Evolutionary conservation across 2,888 invertebrate species (phyloP).

Genomic region (Spodoptera exigua): DNA sequence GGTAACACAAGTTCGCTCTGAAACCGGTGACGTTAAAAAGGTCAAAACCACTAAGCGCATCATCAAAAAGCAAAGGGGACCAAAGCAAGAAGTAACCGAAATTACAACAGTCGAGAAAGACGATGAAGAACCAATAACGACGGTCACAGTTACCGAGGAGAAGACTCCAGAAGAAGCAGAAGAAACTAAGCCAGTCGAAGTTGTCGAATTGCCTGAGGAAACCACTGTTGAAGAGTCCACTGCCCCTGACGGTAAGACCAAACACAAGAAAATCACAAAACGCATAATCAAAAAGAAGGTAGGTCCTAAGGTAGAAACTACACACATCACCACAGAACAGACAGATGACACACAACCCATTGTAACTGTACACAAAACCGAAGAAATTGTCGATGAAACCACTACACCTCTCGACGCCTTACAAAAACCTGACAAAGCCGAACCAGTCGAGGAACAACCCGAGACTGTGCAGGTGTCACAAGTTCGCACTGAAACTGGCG

Average conservation of each 20-base stretch:
- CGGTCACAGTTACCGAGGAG: conserved; percentile 31
- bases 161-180: conserved; percentile 4
- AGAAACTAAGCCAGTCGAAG: conserved; percentile 14
- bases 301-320: too few species aligned
- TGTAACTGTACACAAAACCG: too few species aligned
- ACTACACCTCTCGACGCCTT: conserved; percentile 47
- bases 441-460: conserved; percentile 64
- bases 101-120: too few species aligned
- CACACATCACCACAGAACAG: too few species aligned
- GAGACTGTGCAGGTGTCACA: conserved; percentile 61
- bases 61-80: too few species aligned
- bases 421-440: conserved; percentile 37
- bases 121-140: conserved; percentile 53
- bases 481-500: conserved; percentile 55
- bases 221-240: conserved; percentile 71
- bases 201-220: conserved; percentile 59
- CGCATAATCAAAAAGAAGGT: too few species aligned
- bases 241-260: conserved; percentile 57
- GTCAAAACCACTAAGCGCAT: too few species aligned
- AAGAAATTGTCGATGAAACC: conserved; percentile 56
- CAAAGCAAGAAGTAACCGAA: too few species aligned
- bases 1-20: conserved; percentile 23
- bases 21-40: conserved; percentile 17
- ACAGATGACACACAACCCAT: too few species aligned
- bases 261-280: conserved; percentile 67